Base-by-base conservation (phyloP, 2,888 invertebrate genomes). In the Drosophila ezoana region DNA sequence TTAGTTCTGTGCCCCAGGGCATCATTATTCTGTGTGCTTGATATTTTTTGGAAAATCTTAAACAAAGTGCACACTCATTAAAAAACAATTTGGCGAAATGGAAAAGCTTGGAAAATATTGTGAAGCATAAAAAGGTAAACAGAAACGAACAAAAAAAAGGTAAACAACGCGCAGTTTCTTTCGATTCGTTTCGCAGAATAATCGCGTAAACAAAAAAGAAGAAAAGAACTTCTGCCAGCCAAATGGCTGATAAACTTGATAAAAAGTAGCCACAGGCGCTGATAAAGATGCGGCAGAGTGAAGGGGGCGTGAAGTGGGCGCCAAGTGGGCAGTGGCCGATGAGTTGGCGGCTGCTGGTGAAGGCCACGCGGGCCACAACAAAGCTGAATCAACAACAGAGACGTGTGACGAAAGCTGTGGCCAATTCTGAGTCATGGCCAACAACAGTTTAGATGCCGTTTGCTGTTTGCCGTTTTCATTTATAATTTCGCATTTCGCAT, bases 401-500 rank as follows among this genome's bases (percentile, higher is more conserved):
- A 10, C n/a, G 0, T 38, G 10, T 16, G n/a, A 33, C 58, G 65
- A 71, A 54, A 56, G 18, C 53, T 37, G 18, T 40, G 67, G 37
- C n/a, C 52, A 54, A 47, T 32, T 51, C 18, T 56, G 71, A 75
- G 57, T 67, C 74, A 75, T 67, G 61, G 57, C 16, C 61, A 66
- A 20, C 37, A 28, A 18, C 9, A 5, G n/a, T 53, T 40, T 33
- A 60, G 28, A 53, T 58, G 60, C 47, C 54, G 63, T 51, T 35
- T 61, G 57, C 57, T 61, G 57, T 45, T 67, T 44, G 16, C 20
- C 28, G 23, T 43, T 52, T 57, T 40, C 14, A 51, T 33, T 43
- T 52, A 48, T 37, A 13, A 51, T 18, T 57, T 48, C 23, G 16
- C 14, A 14, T 32, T 32, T 23, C 23, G 1, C 23, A 23, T 23